phyloP scores from a whole-genome alignment of 1,140 invertebrate genomes.

The Drosophila seguyi region DNA sequence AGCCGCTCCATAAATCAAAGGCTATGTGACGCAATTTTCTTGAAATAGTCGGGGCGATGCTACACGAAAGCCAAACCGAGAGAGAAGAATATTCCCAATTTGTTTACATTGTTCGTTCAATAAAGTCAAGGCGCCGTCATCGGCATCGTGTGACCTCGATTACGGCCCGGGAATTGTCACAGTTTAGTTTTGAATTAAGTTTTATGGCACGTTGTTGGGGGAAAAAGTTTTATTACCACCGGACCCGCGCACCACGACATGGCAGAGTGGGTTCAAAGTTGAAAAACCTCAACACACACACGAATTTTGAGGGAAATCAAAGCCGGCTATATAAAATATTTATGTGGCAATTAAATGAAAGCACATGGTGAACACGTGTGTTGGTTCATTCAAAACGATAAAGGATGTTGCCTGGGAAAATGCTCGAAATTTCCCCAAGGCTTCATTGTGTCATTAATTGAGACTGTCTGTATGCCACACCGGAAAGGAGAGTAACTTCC shows the following conservation, averaged over 20 bases:
- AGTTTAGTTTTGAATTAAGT: conserved; percentile 46
- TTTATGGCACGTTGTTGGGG: conserved; percentile 16
- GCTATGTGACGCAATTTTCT: conserved; percentile 57
- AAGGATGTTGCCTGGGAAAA: conserved; percentile 9
- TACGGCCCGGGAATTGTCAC: conserved; percentile 39
- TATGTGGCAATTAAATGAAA: conserved; percentile 59
- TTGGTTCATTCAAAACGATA: conserved; percentile 10
- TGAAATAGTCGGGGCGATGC: conserved; percentile 37
- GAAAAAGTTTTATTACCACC: conserved; percentile 37
- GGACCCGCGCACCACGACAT: background rate
- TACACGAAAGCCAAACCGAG: conserved; percentile 37
- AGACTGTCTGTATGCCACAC: conserved; percentile 6
- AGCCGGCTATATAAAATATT: conserved; percentile 60
- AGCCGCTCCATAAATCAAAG: conserved; percentile 58
- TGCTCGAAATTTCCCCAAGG: conserved; percentile 41
- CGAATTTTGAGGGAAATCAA: conserved; percentile 30
- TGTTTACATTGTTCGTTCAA: conserved; percentile 61
- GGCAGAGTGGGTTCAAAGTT: conserved; percentile 50
- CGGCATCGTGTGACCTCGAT: conserved; percentile 35
- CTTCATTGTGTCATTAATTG: conserved; percentile 41
- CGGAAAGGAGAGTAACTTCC: conserved; percentile 32
- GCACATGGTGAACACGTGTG: conserved; percentile 13
- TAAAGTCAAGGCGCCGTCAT: conserved; percentile 54
- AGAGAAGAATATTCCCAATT: conserved; percentile 37
- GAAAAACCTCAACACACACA: conserved; percentile 17